phyloP scores from a whole-genome alignment of 2,888 invertebrate species.

The Cephus rjabovi region DNA sequence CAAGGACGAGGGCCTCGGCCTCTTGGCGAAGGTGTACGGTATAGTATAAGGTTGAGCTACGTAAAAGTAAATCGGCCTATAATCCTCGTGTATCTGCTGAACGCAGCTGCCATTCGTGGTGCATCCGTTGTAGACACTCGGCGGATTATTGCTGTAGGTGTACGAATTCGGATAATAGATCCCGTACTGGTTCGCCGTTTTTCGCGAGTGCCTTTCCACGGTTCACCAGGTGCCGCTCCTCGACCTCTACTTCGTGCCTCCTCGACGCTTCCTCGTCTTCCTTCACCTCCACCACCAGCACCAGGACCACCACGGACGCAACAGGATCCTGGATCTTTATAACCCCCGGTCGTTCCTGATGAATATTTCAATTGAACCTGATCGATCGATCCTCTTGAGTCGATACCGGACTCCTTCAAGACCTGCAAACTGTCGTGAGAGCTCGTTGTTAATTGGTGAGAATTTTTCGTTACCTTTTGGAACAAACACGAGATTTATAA shows the following conservation, averaged over 20 bases:
- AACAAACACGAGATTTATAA: neutral
- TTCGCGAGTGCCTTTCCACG: constrained; percentile 59
- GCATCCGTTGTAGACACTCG: constrained; percentile 52
- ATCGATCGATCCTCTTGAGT: neutral
- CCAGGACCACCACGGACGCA: neutral
- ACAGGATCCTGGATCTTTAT: neutral
- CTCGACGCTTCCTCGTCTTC: neutral
- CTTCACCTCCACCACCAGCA: neutral
- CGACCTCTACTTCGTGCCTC: constrained; percentile 1
- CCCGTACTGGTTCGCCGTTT: constrained; percentile 62
- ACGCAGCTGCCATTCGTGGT: constrained; percentile 39
- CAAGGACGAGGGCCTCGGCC: constrained; percentile 52
- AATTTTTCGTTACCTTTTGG: neutral
- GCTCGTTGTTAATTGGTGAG: no score
- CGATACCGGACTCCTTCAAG: neutral
- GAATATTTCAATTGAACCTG: neutral
- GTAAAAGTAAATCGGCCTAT: constrained; percentile 61
- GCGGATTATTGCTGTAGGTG: constrained; percentile 57
- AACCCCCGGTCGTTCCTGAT: neutral
- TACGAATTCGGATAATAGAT: constrained; percentile 52
- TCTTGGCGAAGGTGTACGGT: constrained; percentile 58
- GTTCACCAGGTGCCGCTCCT: constrained; percentile 28
- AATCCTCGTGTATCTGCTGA: constrained; percentile 52
- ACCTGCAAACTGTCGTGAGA: neutral
- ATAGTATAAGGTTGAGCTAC: constrained; percentile 62